Conservation (phyloP, 2,797 vertebrate genomes). For the Microcaecilia unicolor region DNA sequence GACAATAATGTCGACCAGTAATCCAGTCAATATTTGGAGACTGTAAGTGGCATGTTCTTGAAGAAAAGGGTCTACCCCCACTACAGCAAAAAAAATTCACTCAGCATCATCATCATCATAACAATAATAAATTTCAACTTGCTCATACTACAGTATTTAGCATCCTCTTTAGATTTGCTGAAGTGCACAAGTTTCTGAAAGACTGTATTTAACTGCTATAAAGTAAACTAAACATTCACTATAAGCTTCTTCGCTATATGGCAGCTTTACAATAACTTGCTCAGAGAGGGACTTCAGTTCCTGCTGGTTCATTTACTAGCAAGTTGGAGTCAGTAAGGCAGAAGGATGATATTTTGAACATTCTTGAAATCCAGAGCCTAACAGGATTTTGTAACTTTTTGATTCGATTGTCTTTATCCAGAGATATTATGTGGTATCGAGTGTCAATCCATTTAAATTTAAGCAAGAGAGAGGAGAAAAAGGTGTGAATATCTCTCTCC, state of each 20-base stretch:
- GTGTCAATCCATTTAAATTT: slow-evolving; percentile 61
- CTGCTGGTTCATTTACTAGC: too few species aligned
- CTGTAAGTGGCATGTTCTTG: too few species aligned
- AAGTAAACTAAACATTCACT: slow-evolving; percentile 57
- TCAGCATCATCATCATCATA: slow-evolving; percentile 13
- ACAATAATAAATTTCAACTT: slow-evolving; percentile 35
- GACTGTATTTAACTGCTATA: slow-evolving; percentile 42
- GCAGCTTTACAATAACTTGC: slow-evolving; percentile 56
- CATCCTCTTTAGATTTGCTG: slow-evolving; percentile 29
- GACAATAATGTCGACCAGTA: too few species aligned
- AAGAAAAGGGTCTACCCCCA: too few species aligned
- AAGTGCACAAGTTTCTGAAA: slow-evolving; percentile 44
- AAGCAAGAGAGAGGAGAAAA: slow-evolving; percentile 71
- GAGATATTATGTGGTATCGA: slow-evolving; percentile 45
- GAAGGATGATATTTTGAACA: slow-evolving; percentile 17
- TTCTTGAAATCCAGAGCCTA: slow-evolving; percentile 15
- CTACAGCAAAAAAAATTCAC: slow-evolving; percentile 19
- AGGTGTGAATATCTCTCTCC: slow-evolving; percentile 55
- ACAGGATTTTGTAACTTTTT: slow-evolving; percentile 12
- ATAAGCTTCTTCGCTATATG: slow-evolving; percentile 53
- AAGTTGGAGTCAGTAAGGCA: slow-evolving; percentile 23
- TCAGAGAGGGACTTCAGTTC: slow-evolving; percentile 22
- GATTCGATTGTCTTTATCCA: slow-evolving; percentile 29
- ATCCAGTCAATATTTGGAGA: too few species aligned
- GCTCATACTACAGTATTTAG: slow-evolving; percentile 31